A percentile compares a stretch with the other conserved stretches of the same genome.
Evolutionary conservation across 2,113 vertebrate species (phyloP).

Genomic region (Calidris pygmaea): DNA sequence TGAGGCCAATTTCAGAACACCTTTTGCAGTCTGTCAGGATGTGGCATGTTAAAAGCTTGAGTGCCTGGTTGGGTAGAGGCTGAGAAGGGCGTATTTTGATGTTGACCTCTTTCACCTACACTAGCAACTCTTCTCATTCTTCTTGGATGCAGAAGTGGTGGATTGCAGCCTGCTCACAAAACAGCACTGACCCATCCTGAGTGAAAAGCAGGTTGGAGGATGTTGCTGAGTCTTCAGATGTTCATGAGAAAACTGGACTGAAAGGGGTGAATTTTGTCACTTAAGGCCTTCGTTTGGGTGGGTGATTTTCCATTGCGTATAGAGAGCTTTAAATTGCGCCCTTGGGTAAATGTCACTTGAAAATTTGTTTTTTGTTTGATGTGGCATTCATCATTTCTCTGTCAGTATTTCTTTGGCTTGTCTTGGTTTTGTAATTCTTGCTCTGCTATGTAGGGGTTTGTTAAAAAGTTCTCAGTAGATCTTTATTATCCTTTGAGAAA

Average conservation of each 20-base stretch:
- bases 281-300: neutral
- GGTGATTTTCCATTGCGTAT: neutral
- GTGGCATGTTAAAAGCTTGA: neutral
- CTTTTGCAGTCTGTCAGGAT: neutral
- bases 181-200: neutral
- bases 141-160: neutral
- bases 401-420: neutral
- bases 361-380: neutral
- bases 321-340: neutral
- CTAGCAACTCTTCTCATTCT: neutral
- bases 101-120: neutral
- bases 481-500: neutral
- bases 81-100: neutral
- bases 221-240: neutral
- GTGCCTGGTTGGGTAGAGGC: neutral
- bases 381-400: neutral
- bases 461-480: neutral
- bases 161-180: neutral
- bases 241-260: neutral
- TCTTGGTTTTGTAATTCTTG: neutral
- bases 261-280: neutral
- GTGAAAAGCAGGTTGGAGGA: neutral
- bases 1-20: no score
- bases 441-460: neutral
- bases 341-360: neutral